These are phyloP conservation scores for Spinus olivaceus DNA, from an alignment of 2,797 vertebrate genomes.

Conservation along the genomic window DNA sequence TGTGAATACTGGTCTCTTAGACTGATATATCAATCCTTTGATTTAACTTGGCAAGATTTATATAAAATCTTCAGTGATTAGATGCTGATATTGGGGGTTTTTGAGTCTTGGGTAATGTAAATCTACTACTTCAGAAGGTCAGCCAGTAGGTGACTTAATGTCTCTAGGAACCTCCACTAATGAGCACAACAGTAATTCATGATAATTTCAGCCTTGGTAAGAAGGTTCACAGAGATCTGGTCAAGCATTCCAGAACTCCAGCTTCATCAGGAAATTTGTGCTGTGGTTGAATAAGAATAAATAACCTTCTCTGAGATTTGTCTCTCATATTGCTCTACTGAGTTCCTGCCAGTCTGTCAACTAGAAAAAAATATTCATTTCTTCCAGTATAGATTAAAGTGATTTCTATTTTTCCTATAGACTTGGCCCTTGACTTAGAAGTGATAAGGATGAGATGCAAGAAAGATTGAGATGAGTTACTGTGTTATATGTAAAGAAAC, in stretches of 20 bases:
- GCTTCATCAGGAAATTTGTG: conserved; percentile 7
- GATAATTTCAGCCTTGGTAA: conserved; percentile 11
- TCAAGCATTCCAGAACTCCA: conserved; percentile 29
- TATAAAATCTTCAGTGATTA: background rate
- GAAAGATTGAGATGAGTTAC: background rate
- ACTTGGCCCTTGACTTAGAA: background rate
- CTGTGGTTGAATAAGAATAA: background rate
- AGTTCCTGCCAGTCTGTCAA: background rate
- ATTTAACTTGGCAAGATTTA: background rate
- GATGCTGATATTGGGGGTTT: background rate
- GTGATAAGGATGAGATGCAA: background rate
- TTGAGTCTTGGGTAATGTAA: conserved; percentile 13
- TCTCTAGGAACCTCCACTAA: conserved; percentile 35
- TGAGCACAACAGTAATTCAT: conserved; percentile 31
- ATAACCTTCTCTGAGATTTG: background rate
- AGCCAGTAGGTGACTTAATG: conserved; percentile 47
- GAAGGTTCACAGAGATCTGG: conserved; percentile 46
- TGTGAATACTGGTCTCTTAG: background rate
- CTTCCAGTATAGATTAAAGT: background rate
- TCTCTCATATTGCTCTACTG: background rate
- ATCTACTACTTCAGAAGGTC: conserved; percentile 8
- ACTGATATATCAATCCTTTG: background rate
- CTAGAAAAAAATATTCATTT: conserved; percentile 27
- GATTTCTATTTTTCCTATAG: background rate
- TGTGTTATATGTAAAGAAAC: background rate